Percentiles rank a stretch among this genome's conserved stretches.
phyloP scores from a whole-genome alignment of 2,797 vertebrate species.

The Mus caroli region DNA sequence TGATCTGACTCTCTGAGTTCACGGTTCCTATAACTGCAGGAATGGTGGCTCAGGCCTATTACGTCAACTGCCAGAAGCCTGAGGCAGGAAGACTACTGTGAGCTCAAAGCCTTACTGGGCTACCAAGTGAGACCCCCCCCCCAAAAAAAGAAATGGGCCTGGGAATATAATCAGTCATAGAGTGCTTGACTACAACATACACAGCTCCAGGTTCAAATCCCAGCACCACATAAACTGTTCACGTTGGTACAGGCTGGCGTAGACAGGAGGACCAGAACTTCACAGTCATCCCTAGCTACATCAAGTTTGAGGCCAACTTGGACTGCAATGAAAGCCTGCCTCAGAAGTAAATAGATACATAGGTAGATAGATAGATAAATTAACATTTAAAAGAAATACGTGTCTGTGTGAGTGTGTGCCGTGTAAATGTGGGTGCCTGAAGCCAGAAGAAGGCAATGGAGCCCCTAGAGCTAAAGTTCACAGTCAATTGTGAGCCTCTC shows the following conservation, averaged over 20 bases:
- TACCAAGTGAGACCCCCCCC: background rate
- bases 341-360: background rate
- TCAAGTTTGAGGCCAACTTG: background rate
- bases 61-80: background rate
- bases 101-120: background rate
- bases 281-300: background rate
- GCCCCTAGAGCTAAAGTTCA: background rate
- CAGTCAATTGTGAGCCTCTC: background rate
- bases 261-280: background rate
- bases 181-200: too few species aligned
- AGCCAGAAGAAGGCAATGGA: background rate
- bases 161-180: too few species aligned
- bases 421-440: background rate
- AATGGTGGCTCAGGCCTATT: background rate
- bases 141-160: background rate
- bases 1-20: background rate
- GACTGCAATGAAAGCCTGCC: background rate
- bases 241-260: background rate
- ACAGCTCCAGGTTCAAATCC: too few species aligned
- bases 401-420: background rate
- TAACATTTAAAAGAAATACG: background rate
- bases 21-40: background rate
- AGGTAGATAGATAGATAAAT: too few species aligned
- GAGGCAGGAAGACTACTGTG: background rate
- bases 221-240: background rate